phyloP scores from a whole-genome alignment of 2,797 vertebrate genomes.

The Ficedula albicollis region DNA sequence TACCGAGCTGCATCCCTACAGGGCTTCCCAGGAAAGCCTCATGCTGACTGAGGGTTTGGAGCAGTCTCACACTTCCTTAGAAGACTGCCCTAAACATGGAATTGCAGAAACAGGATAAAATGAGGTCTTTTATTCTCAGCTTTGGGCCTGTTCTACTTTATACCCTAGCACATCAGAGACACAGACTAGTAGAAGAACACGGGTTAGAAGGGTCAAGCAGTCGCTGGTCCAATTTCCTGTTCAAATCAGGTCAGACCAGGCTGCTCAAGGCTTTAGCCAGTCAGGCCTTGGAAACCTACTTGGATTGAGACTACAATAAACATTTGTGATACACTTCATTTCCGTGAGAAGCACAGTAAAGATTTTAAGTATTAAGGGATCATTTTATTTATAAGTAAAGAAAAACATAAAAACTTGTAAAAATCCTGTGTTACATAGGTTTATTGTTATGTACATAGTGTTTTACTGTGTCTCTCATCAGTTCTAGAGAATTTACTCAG shows the following conservation, averaged over 20 bases:
- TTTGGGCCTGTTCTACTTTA: background rate
- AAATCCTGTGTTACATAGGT: background rate
- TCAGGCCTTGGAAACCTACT: background rate
- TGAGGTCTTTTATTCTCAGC: background rate
- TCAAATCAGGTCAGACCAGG: background rate
- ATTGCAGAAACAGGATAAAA: background rate
- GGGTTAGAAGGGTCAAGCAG: background rate
- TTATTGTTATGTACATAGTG: background rate
- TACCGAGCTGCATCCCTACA: background rate
- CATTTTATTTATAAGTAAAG: background rate
- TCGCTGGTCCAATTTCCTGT: background rate
- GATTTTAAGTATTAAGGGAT: background rate
- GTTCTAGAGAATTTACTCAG: background rate
- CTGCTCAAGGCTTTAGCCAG: background rate
- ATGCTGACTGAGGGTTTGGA: background rate
- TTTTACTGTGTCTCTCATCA: background rate
- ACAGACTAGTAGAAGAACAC: background rate
- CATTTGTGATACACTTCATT: background rate
- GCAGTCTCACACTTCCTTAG: background rate
- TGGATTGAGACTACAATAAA: background rate
- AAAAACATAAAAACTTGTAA: background rate
- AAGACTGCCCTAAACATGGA: background rate
- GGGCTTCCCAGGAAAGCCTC: background rate
- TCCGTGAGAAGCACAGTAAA: background rate
- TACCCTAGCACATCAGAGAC: background rate